Conservation (phyloP, 2,797 vertebrate genomes). For the Momotus momota region DNA sequence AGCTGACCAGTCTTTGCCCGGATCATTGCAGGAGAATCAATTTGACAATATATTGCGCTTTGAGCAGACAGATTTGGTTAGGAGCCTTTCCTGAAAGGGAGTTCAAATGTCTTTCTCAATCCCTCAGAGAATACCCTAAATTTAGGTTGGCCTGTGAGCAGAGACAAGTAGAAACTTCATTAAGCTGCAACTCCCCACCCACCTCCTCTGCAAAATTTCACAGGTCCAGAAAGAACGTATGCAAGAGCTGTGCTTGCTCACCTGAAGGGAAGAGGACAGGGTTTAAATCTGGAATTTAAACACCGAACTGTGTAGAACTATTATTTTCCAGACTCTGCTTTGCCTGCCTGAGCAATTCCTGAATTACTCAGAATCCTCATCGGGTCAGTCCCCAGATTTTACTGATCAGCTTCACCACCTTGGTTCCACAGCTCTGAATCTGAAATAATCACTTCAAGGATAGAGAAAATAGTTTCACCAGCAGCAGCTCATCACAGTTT, state of each 20-base stretch:
- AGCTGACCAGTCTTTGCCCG: not conserved
- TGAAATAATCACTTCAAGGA: not conserved
- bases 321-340: not conserved
- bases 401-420: not conserved
- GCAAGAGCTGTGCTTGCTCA: not conserved
- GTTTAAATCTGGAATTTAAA: not conserved
- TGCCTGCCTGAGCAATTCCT: not conserved
- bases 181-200: not conserved
- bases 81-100: not conserved
- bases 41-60: rapidly evolving
- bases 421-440: not conserved
- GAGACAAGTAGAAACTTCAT: not conserved
- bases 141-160: not conserved
- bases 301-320: not conserved
- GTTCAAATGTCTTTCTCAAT: not conserved
- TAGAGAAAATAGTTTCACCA: not conserved
- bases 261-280: not conserved
- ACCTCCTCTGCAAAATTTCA: not conserved
- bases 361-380: not conserved
- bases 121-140: not conserved
- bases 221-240: not conserved
- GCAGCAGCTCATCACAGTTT: not conserved
- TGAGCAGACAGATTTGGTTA: not conserved
- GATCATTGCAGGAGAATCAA: not conserved
- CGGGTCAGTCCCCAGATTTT: not conserved